Evolutionary conservation across 1,140 invertebrate genomes (phyloP), one percentile per base, ranked within the genome.

Genomic region (Pseudoatta argentina): DNA sequence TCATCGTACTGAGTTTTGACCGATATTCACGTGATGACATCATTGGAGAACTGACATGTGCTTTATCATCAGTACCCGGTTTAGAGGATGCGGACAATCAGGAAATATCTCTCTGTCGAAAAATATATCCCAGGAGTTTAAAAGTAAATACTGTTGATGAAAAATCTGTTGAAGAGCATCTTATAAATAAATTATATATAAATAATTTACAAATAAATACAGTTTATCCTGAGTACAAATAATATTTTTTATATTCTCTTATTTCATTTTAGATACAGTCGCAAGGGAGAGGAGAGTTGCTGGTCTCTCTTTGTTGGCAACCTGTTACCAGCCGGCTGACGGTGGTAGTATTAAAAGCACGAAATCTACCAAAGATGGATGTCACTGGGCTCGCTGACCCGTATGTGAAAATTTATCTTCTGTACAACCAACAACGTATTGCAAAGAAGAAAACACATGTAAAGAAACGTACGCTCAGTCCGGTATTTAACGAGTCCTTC

Each of bases 391-490:
- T 99, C n/a, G 98, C 98, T 95, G 99, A 98, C 96, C 98, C 98
- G 63, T 97, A 98, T 93, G 99, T 99, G 4, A 99, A 99, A 94
- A 98, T 99, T 93, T 99, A 99, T 95, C 96, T 99, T 89, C 96
- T 99, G 8, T 98, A 98, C 95, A 99, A 99, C 95, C 98, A 98
- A n/a, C 98, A 99, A 94, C 97, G 99, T 83, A 98, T 99, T 88
- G 98, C 98, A 61, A 99, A 99, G 96, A 99, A 99, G 96, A 99
- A 99, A 96, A 99, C 99, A 0, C 99, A 99, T 93, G 98, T 99
- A 34, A 99, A 99, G 96, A 99, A 99, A 94, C 97, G 98, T 51
- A 99, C 99, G 3, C 96, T 99, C 75, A 99, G 99, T 95, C 99
- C 99, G 0, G 98, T 99, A 67, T 99, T 99, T 96, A 99, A 99